These are phyloP conservation scores for Epinephelus cyanopodus DNA, from an alignment of 2,113 vertebrate species.

Conservation along the genomic window DNA sequence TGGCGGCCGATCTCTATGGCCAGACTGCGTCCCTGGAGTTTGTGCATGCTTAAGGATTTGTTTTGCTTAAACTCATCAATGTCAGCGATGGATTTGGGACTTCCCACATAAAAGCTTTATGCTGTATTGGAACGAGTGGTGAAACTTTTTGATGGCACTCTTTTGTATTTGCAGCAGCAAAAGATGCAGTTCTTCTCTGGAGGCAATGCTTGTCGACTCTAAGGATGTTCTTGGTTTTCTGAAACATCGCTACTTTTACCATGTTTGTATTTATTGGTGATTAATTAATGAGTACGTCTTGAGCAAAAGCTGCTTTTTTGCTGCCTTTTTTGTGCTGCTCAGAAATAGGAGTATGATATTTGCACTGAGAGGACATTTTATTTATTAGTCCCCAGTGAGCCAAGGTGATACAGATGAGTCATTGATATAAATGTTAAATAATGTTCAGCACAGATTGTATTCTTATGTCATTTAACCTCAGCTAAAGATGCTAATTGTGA, in stretches of 20 bases:
- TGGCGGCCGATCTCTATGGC: not conserved
- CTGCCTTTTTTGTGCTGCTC: not conserved
- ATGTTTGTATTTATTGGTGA: slow-evolving; percentile 7
- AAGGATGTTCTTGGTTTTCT: slow-evolving; percentile 13
- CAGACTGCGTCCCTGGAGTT: not conserved
- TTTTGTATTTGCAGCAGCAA: not conserved
- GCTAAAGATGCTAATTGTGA: not conserved
- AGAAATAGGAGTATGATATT: not conserved
- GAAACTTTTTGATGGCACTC: not conserved
- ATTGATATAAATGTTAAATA: not conserved
- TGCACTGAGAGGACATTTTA: not conserved
- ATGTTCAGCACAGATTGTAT: not conserved
- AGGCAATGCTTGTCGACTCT: not conserved
- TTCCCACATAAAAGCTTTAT: not conserved
- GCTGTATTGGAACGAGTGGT: not conserved
- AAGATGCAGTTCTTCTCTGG: not conserved
- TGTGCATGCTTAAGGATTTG: not conserved
- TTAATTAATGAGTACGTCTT: not conserved
- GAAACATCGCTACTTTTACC: not conserved
- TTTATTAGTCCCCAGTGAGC: not conserved
- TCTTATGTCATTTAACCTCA: not conserved
- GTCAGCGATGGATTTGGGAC: not conserved
- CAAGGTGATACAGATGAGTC: not conserved
- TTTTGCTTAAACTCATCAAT: not conserved
- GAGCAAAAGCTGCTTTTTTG: not conserved